phyloP scores from a whole-genome alignment of 1,140 invertebrate species.

The Drosophila neocordata region DNA sequence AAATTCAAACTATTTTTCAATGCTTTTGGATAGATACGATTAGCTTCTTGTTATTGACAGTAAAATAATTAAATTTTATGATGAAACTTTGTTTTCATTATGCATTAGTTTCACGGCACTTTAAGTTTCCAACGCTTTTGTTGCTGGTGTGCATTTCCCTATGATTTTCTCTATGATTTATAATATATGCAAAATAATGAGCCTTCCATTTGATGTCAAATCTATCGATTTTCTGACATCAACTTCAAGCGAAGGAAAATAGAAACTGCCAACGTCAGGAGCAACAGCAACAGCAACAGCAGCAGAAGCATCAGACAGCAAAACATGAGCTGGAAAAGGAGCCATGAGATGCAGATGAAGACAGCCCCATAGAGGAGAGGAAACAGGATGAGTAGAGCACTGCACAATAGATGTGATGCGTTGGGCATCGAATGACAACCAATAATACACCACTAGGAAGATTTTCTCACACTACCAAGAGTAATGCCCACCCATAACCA shows the following conservation, averaged over 20 bases:
- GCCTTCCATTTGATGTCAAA: conserved; percentile 63
- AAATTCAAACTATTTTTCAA: too few species aligned
- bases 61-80: neutral
- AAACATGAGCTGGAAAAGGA: conserved; percentile 2
- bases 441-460: conserved; percentile 5
- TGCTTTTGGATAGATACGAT: too few species aligned
- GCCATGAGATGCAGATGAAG: neutral
- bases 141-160: conserved; percentile 34
- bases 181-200: conserved; percentile 66
- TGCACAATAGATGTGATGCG: conserved; percentile 17
- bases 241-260: conserved; percentile 11
- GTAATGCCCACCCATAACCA: neutral
- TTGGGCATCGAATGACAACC: conserved; percentile 34
- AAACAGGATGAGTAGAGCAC: conserved; percentile 17
- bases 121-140: conserved; percentile 22
- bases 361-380: conserved; percentile 17
- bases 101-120: conserved; percentile 1
- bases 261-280: conserved; percentile 33
- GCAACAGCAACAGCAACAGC: conserved; percentile 5
- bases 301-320: neutral
- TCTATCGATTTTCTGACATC: conserved; percentile 71
- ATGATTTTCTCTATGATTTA: conserved; percentile 37
- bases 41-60: too few species aligned
- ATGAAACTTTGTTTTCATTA: neutral
- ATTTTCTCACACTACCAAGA: neutral